Evolutionary conservation across 2,888 invertebrate genomes (phyloP), one percentile per base, ranked within the genome.

Genomic region (Punctoribates punctum): DNA sequence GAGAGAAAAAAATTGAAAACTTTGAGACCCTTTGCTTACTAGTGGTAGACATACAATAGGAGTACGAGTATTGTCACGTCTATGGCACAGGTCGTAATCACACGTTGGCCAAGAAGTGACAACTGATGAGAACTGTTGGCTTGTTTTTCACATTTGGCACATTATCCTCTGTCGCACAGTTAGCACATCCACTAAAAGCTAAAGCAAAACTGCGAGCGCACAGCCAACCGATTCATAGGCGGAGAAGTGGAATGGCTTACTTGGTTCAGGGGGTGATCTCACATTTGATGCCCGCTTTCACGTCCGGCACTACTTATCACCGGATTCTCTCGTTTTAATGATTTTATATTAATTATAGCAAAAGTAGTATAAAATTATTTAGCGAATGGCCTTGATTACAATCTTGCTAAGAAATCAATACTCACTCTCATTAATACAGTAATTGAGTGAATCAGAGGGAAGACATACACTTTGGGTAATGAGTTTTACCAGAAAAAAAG

Each of bases 141-240:
- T 20, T 54, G 54, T 54, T 54, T 6, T n/a, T 54, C 29, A 13
- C 62, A 62, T 62, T 62, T 62, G 62, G 62, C 62, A 62, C 62
- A 27, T 62, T 62, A 62, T 62, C 62, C 9, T 62, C 62, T 54
- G 54, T 54, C 54, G 15, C 54, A 9, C 27, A 62, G 62, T 62
- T 62, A 13, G 62, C 62, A 25, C 13, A n/a, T 25, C 62, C 13
- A 62, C 62, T 62, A 15, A 27, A 62, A 11, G 5, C 15, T 20
- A 62, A 25, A 15, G 62, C 13, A 11, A 25, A 60, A 27, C 29
- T 29, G 62, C 29, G 62, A 25, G 20, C 27, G 29, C 62, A 62
- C 27, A 25, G 62, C 25, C 62, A 62, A 62, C 62, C 62, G 62
- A 62, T 62, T 27, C 62, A 62, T 15, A 62, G 62, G 62, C 62